These are phyloP conservation scores for Gortyna flavago DNA, from an alignment of 2,888 invertebrate genomes.

Conservation along the genomic window DNA sequence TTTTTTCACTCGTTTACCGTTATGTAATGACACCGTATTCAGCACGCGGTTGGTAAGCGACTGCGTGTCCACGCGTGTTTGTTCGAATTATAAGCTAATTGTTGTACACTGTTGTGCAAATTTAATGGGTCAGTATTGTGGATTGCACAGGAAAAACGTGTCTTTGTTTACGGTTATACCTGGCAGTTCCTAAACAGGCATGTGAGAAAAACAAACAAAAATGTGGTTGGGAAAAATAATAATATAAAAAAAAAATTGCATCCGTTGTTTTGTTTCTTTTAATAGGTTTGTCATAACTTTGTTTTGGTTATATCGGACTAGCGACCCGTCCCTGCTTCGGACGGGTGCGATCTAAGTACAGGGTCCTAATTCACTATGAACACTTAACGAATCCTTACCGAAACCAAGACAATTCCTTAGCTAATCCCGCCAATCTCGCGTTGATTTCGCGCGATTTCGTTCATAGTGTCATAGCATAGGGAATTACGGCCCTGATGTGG, in stretches of 20 bases:
- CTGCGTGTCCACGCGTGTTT: constrained; percentile 22
- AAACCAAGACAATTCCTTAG: no score
- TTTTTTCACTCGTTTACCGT: background rate
- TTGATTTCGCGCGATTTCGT: no score
- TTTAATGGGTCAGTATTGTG: constrained; percentile 3
- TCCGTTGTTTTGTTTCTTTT: no score
- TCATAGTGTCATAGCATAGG: no score
- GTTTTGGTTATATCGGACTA: no score
- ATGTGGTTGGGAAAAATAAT: background rate
- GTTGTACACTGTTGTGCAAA: constrained; percentile 36
- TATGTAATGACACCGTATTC: background rate
- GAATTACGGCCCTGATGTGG: no score
- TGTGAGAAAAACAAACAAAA: background rate
- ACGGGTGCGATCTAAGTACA: no score
- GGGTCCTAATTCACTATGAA: no score
- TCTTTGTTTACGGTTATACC: constrained; percentile 4
- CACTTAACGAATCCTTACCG: no score
- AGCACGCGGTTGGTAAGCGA: constrained; percentile 6
- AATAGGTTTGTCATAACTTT: no score
- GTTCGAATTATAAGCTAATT: constrained; percentile 43
- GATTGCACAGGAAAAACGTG: background rate
- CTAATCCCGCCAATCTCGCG: no score
- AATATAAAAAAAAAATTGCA: background rate
- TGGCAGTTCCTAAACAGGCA: background rate
- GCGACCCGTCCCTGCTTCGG: no score